These are phyloP conservation scores for Halocynthia roretzi DNA, from an alignment of 23 tunicate genomes.

Conservation along the genomic window DNA sequence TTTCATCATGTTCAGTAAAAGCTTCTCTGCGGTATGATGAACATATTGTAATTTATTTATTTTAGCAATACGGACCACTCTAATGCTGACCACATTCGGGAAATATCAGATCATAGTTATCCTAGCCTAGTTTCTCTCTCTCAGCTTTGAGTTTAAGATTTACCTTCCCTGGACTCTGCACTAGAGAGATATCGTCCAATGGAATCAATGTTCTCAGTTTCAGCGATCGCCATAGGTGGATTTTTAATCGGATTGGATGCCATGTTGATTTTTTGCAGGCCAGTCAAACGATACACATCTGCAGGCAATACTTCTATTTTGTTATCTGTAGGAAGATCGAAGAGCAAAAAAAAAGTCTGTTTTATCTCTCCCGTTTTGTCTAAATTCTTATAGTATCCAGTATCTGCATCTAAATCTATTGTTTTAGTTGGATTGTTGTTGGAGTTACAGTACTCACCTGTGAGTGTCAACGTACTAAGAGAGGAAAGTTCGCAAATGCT, in stretches of 20 bases:
- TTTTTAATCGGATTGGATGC: slow-evolving; percentile 39
- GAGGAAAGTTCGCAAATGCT: slow-evolving; percentile 14
- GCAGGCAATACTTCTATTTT: slow-evolving; percentile 19
- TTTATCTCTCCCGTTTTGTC: no score
- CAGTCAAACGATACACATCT: slow-evolving; percentile 9
- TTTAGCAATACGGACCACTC: no score
- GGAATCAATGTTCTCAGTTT: background rate
- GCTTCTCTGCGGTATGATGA: slow-evolving; percentile 8
- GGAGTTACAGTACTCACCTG: slow-evolving; percentile 13
- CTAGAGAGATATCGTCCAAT: slow-evolving; percentile 33
- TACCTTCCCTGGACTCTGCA: slow-evolving; percentile 40
- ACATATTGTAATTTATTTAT: no score
- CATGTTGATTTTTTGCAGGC: slow-evolving; percentile 18
- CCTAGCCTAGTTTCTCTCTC: no score
- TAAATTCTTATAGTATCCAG: no score
- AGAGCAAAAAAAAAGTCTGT: background rate
- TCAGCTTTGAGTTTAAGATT: no score
- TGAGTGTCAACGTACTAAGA: slow-evolving; percentile 11
- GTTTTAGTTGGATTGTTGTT: background rate
- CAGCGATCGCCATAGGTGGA: slow-evolving; percentile 26
- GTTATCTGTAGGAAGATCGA: slow-evolving; percentile 16
- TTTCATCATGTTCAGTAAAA: slow-evolving; percentile 36
- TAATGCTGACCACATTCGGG: no score
- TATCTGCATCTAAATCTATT: background rate
- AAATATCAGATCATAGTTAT: no score